A percentile compares a stretch with the other conserved stretches of the same genome.
phyloP scores from a whole-genome alignment of 1,140 invertebrate genomes.

The Teleogryllus occipitalis region DNA sequence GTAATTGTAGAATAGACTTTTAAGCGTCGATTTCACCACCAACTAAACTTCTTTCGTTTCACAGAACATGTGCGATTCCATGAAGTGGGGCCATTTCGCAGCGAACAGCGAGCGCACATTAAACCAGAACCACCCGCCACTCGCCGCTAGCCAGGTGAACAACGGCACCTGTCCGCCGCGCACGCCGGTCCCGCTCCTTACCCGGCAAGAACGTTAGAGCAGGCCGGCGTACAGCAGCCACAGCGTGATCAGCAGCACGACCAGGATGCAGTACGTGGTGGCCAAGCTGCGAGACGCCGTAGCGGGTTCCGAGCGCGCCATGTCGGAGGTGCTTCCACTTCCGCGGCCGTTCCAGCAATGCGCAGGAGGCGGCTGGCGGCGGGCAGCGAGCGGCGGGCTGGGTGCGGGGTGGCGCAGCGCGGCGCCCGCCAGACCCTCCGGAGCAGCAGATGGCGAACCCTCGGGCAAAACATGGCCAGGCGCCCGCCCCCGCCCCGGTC shows the following conservation, averaged over 20 bases:
- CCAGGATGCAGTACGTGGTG: slow-evolving; percentile 42
- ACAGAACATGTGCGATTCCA: background rate
- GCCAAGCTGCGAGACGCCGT: slow-evolving; percentile 34
- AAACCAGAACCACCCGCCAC: background rate
- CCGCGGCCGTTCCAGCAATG: too few relatives aligned
- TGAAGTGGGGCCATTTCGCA: background rate
- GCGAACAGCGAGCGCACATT: background rate
- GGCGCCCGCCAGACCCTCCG: too few relatives aligned
- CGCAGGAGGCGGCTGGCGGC: too few relatives aligned
- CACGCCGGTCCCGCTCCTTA: background rate
- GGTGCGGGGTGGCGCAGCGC: too few relatives aligned
- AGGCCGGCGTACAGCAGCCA: slow-evolving; percentile 41
- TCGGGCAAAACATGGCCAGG: too few relatives aligned
- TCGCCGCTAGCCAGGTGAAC: background rate
- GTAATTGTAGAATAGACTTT: too few relatives aligned
- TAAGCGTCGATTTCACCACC: background rate
- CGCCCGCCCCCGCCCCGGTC: too few relatives aligned
- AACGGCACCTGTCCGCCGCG: background rate
- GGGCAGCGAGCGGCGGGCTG: too few relatives aligned
- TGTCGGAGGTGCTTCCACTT: too few relatives aligned
- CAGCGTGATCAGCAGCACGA: slow-evolving; percentile 39
- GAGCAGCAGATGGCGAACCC: too few relatives aligned
- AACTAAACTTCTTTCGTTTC: background rate
- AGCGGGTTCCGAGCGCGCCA: too few relatives aligned
- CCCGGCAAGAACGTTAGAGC: slow-evolving; percentile 30